Percentiles rank a stretch among this genome's conserved stretches.
phyloP scores from a whole-genome alignment of 2,113 vertebrate species.

The Atrichornis clamosus region DNA sequence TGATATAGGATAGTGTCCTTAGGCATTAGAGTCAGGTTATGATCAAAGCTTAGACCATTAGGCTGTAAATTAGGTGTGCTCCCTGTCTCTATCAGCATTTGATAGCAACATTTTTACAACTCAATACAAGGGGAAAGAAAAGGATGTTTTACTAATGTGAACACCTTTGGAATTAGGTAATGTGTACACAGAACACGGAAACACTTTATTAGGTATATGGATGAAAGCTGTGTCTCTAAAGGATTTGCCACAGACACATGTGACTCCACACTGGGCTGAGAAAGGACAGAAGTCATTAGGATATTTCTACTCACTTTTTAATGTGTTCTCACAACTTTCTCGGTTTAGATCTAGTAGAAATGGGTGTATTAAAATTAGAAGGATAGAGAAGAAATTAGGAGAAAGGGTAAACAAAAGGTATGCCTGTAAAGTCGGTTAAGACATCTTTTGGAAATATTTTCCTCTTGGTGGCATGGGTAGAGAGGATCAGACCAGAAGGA shows the following conservation, averaged over 20 bases:
- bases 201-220: not conserved
- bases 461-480: not conserved
- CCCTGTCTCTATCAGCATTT: not conserved
- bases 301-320: not conserved
- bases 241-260: accelerated
- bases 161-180: not conserved
- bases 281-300: not conserved
- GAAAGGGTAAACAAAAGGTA: not conserved
- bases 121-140: accelerated
- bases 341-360: not conserved
- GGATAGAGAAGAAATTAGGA: not conserved
- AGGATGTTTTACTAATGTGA: not conserved
- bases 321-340: not conserved
- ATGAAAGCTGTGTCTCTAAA: not conserved
- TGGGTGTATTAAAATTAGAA: not conserved
- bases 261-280: not conserved
- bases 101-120: not conserved
- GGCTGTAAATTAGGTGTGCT: not conserved
- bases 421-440: not conserved
- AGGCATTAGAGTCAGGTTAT: not conserved
- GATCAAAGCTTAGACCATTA: not conserved
- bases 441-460: not conserved
- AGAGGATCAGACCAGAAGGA: not conserved
- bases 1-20: not conserved
- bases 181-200: not conserved